Evolutionary conservation across 2,888 invertebrate species (phyloP).

Genomic region (Xestia xanthographa): DNA sequence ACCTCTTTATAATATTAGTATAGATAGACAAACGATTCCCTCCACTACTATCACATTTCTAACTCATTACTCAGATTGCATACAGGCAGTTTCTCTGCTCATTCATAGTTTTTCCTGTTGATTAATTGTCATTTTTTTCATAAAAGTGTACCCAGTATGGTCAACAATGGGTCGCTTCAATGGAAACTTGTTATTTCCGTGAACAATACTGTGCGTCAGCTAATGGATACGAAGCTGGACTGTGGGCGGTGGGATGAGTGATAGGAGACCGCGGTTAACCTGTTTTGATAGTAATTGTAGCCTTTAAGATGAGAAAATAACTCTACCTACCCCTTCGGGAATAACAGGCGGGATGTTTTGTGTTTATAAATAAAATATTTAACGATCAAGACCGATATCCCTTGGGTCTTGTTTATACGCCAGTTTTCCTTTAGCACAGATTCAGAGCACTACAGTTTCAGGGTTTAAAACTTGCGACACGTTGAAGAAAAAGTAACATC

Average conservation of each 20-base stretch:
- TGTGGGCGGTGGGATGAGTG: slow-evolving; percentile 52
- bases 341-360: no score
- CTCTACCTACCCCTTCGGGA: no score
- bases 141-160: slow-evolving; percentile 58
- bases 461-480: no score
- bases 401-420: no score
- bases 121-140: slow-evolving; percentile 81
- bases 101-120: slow-evolving; percentile 66
- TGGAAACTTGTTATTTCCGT: slow-evolving; percentile 82
- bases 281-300: neutral
- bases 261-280: slow-evolving; percentile 32
- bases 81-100: slow-evolving; percentile 31
- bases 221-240: slow-evolving; percentile 82
- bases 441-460: no score
- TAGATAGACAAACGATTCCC: neutral
- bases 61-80: slow-evolving; percentile 59
- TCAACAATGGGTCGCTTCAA: slow-evolving; percentile 78
- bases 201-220: slow-evolving; percentile 81
- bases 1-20: no score
- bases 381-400: no score
- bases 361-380: no score
- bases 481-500: no score
- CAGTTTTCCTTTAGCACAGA: no score
- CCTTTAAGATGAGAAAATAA: no score
- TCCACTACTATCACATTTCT: slow-evolving; percentile 25